phyloP scores from a whole-genome alignment of 2,113 vertebrate species.

The Apodemus sylvaticus region DNA sequence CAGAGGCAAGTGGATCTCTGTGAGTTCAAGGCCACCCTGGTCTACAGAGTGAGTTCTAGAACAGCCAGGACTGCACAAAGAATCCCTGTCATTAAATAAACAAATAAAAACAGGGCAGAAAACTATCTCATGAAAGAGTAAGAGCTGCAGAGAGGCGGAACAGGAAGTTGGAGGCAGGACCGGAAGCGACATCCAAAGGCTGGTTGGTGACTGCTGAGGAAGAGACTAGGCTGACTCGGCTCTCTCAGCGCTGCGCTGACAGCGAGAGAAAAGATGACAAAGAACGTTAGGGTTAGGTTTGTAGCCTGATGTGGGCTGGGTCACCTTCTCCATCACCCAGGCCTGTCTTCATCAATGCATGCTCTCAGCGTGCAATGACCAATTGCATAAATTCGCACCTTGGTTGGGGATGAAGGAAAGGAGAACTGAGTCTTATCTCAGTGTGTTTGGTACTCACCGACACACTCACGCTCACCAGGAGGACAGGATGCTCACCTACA shows the following conservation, averaged over 20 bases:
- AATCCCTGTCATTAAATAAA: neutral
- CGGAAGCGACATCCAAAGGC: neutral
- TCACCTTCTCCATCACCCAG: neutral
- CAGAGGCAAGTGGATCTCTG: neutral
- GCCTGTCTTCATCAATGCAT: neutral
- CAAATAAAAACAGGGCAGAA: neutral
- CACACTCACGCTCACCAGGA: neutral
- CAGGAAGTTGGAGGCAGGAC: slow-evolving; percentile 30
- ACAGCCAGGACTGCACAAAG: neutral
- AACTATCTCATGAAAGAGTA: neutral
- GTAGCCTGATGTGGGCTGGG: neutral
- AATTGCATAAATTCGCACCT: neutral
- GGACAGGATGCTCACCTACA: neutral
- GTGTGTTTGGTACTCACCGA: neutral
- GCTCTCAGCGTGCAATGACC: slow-evolving; percentile 30
- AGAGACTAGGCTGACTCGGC: neutral
- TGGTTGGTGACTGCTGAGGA: neutral
- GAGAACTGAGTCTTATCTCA: neutral
- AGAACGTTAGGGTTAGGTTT: neutral
- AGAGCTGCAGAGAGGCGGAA: neutral
- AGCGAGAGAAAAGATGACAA: neutral
- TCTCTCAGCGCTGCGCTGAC: neutral
- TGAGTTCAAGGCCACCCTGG: neutral
- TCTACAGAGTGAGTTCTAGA: neutral
- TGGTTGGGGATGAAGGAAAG: slow-evolving; percentile 13